Base-by-base conservation (phyloP, 2,113 vertebrate genomes). In the Ctenomys sociabilis region DNA sequence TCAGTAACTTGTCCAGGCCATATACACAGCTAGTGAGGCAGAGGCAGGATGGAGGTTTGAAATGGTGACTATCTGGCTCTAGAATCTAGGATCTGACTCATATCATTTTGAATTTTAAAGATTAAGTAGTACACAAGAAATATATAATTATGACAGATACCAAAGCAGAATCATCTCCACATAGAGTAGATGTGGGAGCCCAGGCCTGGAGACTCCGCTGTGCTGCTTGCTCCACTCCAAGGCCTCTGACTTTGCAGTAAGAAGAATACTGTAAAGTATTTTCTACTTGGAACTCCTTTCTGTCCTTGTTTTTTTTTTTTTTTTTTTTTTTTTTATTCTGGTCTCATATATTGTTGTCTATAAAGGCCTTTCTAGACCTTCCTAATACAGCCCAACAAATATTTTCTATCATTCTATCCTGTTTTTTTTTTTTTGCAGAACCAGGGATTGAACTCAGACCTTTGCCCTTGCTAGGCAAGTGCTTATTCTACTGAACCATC, bases 51-150 rank as follows among this genome's bases (percentile, higher is more conserved):
- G 30, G 78, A 90, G 28, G 68, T 81, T 96, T 82, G 63, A 94
- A 43, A 7, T 40, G 57, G 9, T 82, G 22, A 89, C 37, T 89
- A 26, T 59, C 52, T 93, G 81, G 43, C 40, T 95, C 43, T 2
- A 75, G 64, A 88, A 24, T 45, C 40, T 92, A 78, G 21, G 28
- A 59, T 93, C 64, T 88, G 72, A 93, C 14, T 75, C 40, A 83
- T 37, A 30, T 52, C 13, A 9, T 61, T 85, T 92, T 96, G 77
- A 70, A 86, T 88, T 90, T 37, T 66, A 90, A 85, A 87, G 85
- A 80, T 73, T 24, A 90, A 49, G 52, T n/a, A n/a, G 54, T 64
- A 37, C 24, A 6, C 43, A 70, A 89, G 77, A 70, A 73, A 54
- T 78, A 40, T 68, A 14, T 63, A 16, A 54, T 68, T 63, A 68